Percentiles rank a stretch among this genome's conserved stretches.
phyloP scores from a whole-genome alignment of 2,797 vertebrate genomes.

The Pogonophryne albipinna region DNA sequence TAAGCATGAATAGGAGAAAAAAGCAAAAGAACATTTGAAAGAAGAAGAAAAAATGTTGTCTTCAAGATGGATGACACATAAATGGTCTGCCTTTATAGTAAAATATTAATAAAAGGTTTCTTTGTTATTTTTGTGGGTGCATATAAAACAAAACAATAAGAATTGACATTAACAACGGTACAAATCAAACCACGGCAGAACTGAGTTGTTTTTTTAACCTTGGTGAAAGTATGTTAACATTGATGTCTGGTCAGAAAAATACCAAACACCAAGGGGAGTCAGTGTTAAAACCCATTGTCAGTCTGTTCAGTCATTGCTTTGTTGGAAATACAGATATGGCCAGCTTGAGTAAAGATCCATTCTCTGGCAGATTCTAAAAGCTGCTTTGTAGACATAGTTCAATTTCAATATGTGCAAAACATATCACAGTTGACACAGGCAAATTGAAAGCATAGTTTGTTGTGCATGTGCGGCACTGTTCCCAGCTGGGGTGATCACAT shows the following conservation, averaged over 20 bases:
- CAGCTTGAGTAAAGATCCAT: slow-evolving; percentile 33
- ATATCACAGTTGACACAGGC: slow-evolving; percentile 53
- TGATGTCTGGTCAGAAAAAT: slow-evolving; percentile 3
- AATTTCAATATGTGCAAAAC: slow-evolving; percentile 45
- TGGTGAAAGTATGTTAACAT: slow-evolving; percentile 8
- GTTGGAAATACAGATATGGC: slow-evolving; percentile 16
- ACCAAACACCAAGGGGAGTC: slow-evolving; percentile 7
- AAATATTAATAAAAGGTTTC: neutral
- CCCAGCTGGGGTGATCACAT: slow-evolving; percentile 42
- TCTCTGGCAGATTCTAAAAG: slow-evolving; percentile 28
- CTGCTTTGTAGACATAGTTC: slow-evolving; percentile 31
- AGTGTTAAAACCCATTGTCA: neutral
- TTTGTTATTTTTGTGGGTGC: neutral
- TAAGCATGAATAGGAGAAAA: neutral
- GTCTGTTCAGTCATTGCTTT: slow-evolving; percentile 15
- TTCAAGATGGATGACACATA: neutral
- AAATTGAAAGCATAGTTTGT: slow-evolving; percentile 54
- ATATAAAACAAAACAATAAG: neutral
- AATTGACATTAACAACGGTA: neutral
- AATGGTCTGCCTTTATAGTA: neutral
- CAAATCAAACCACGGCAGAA: neutral
- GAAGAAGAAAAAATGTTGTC: neutral
- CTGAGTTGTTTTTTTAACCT: slow-evolving; percentile 13
- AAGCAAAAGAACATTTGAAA: neutral
- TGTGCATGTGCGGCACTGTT: neutral